Base-by-base conservation (phyloP, 2,888 invertebrate genomes). In the Patella pellucida region DNA sequence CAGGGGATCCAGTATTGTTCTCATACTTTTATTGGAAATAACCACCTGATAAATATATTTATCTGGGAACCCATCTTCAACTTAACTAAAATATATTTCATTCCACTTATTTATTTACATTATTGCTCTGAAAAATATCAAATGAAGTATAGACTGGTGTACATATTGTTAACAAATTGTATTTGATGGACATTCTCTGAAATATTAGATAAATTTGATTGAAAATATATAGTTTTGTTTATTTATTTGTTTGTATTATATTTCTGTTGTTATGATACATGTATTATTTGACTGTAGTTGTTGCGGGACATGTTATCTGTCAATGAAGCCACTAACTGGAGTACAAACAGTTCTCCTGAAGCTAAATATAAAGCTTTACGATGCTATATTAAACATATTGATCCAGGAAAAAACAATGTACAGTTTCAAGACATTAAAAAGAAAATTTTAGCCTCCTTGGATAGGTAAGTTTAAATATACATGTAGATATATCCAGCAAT, bases 321-420 rank as follows among this genome's bases (percentile, higher is more conserved):
- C 14, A 87, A 85, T 79, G 90, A 90, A 77, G 85, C 86, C n/a
- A 89, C 89, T 50, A 81, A 86, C 79, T 90, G 88, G 89, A 84
- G 83, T 16, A 77, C 76, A 4, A 79, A 83, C 50, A 79, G 85
- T 16, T 82, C 83, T 62, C 78, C 82, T 7, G 83, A 84, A 78
- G 84, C 88, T 15, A 89, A 88, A 75, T 89, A 89, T 83, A 82
- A 83, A 27, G 87, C 90, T 7, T 82, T 90, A 50, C 76, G 87
- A 19, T 90, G 89, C 81, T 78, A 82, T 62, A 84, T 90, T 27
- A 78, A 81, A 19, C 52, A 75, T 41, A 52, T 80, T 7, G 74
- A 74, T 27, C 41, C 41, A 41, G 41, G 9, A 9, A 52, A 69
- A 41, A 19, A 50, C 54, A 73, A 71, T 67, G 62, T 52, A 3